phyloP scores from a whole-genome alignment of 1,140 invertebrate species.

The Grapholita molesta region DNA sequence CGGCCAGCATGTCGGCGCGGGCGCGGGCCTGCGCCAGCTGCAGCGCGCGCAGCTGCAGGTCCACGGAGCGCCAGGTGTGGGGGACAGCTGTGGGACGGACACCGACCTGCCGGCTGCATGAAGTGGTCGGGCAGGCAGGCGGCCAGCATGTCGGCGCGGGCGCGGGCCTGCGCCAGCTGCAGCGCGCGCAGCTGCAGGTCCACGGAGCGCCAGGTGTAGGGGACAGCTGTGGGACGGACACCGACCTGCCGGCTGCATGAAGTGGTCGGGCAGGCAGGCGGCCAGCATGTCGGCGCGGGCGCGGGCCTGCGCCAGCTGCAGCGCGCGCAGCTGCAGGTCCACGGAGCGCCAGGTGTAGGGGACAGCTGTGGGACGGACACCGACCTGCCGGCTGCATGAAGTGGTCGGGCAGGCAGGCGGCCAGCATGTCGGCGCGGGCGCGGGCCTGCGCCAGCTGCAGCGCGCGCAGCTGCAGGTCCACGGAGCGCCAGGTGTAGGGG shows the following conservation, averaged over 20 bases:
- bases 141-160: conserved; percentile 91
- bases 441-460: conserved; percentile 94
- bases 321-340: conserved; percentile 89
- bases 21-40: conserved; percentile 91
- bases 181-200: conserved; percentile 94
- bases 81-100: not conserved
- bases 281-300: conserved; percentile 86
- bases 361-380: not conserved
- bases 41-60: conserved; percentile 91
- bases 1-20: conserved; percentile 45
- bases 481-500: conserved; percentile 58
- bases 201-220: conserved; percentile 54
- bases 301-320: conserved; percentile 92
- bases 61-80: not conserved
- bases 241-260: too few relatives aligned
- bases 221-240: too few relatives aligned
- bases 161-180: conserved; percentile 92
- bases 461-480: conserved; percentile 91
- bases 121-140: conserved; percentile 98
- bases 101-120: conserved; percentile 89
- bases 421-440: conserved; percentile 48
- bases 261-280: too few relatives aligned
- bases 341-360: not conserved
- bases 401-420: too few relatives aligned
- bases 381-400: too few relatives aligned